These are phyloP conservation scores for Panulirus ornatus DNA, from an alignment of 1,140 invertebrate genomes.

Conservation along the genomic window DNA sequence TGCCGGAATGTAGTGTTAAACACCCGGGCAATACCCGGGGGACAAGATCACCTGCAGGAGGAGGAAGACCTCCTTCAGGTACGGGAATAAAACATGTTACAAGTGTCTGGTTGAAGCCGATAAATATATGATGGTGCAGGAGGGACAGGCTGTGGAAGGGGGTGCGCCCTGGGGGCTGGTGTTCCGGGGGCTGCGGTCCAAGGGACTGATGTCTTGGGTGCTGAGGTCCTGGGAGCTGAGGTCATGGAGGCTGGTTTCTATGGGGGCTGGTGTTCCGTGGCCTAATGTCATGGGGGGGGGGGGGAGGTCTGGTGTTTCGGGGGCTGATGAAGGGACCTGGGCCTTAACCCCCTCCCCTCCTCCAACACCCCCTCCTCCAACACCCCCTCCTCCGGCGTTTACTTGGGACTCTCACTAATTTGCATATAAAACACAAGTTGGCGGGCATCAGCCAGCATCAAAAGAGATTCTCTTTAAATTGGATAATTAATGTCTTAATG, in stretches of 20 bases:
- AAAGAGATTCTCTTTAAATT: constrained; percentile 73
- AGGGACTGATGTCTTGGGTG: not conserved
- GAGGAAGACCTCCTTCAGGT: too few relatives aligned
- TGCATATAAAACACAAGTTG: constrained; percentile 71
- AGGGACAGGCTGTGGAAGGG: not conserved
- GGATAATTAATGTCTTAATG: constrained; percentile 75
- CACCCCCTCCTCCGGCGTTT: constrained; percentile 16
- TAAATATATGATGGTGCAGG: not conserved
- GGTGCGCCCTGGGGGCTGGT: not conserved
- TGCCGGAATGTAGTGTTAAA: too few relatives aligned
- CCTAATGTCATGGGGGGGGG: too few relatives aligned
- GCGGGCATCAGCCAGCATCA: constrained; percentile 66
- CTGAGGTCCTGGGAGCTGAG: constrained; percentile 2
- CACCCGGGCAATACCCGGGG: too few relatives aligned
- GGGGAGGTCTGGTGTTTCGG: too few relatives aligned
- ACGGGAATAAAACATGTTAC: too few relatives aligned
- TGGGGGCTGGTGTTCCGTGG: too few relatives aligned
- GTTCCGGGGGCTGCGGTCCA: not conserved
- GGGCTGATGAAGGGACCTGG: too few relatives aligned
- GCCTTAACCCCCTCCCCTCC: not conserved
- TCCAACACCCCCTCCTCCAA: constrained; percentile 23
- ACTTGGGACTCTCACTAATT: constrained; percentile 68
- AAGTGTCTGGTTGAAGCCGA: too few relatives aligned
- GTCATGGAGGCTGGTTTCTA: constrained; percentile 5
- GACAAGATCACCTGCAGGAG: too few relatives aligned